phyloP scores from a whole-genome alignment of 2,797 vertebrate genomes.

The Microhierax caerulescens region DNA sequence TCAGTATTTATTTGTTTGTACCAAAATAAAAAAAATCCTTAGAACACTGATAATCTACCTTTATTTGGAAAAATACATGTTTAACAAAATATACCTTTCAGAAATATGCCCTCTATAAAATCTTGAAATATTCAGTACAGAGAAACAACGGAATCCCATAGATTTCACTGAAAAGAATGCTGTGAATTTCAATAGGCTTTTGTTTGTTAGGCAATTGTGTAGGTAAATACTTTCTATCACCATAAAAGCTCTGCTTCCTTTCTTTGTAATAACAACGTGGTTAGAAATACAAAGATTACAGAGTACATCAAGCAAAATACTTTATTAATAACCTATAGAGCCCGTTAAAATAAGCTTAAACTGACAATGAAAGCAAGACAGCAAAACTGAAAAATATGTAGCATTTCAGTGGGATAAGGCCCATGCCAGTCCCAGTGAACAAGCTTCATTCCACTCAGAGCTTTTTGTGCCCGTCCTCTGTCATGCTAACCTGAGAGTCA shows the following conservation, averaged over 20 bases:
- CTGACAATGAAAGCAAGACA: not conserved
- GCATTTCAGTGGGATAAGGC: not conserved
- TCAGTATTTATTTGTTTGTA: not conserved
- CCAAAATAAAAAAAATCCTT: not conserved
- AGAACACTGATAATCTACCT: not conserved
- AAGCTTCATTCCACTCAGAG: not conserved
- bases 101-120: conserved; percentile 12
- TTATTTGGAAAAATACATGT: not conserved
- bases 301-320: not conserved
- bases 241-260: not conserved
- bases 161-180: not conserved
- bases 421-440: not conserved
- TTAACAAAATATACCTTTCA: not conserved
- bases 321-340: not conserved
- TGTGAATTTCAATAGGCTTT: not conserved
- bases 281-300: not conserved
- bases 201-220: not conserved
- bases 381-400: not conserved
- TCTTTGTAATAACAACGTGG: not conserved
- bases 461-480: not conserved
- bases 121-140: not conserved
- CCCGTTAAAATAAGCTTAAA: not conserved
- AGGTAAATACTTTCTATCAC: not conserved
- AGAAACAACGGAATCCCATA: not conserved
- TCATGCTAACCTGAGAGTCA: not conserved